Evolutionary conservation across 2,888 invertebrate species (phyloP).

Genomic region (Latrodectus elegans): DNA sequence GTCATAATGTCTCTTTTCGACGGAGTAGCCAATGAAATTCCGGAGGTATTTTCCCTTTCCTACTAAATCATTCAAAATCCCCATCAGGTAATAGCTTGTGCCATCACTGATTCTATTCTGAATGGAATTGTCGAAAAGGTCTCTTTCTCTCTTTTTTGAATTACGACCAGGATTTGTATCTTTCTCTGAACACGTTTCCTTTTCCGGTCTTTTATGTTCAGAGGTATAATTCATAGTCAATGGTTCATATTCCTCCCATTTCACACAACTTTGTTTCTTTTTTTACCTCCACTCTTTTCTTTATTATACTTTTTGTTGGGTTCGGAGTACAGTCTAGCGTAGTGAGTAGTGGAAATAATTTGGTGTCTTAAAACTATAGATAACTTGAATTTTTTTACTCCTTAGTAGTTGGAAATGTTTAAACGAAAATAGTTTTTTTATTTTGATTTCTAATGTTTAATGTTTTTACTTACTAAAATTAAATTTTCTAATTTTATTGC

Average conservation of each 20-base stretch:
- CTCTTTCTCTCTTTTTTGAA: constrained; percentile 19
- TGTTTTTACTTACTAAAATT: too few relatives aligned
- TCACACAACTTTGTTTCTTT: background rate
- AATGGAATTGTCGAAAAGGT: constrained; percentile 14
- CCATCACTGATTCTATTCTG: background rate
- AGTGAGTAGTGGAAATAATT: too few relatives aligned
- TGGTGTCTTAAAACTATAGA: too few relatives aligned
- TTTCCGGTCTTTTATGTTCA: constrained; percentile 45
- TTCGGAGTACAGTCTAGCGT: too few relatives aligned
- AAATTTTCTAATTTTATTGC: too few relatives aligned
- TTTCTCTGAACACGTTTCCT: constrained; percentile 45
- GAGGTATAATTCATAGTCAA: constrained; percentile 33
- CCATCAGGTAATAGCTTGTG: constrained; percentile 5
- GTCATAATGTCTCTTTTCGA: background rate
- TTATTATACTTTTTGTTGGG: background rate
- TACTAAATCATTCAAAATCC: constrained; percentile 1
- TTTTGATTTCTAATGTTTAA: too few relatives aligned
- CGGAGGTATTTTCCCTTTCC: background rate
- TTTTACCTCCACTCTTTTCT: background rate
- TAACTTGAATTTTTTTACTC: too few relatives aligned
- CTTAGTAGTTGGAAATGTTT: too few relatives aligned
- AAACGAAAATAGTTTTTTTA: too few relatives aligned
- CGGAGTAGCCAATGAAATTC: background rate
- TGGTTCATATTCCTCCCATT: constrained; percentile 42
- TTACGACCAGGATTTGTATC: constrained; percentile 56